phyloP scores from a whole-genome alignment of 2,888 invertebrate species.

The Argynnis bischoffii region DNA sequence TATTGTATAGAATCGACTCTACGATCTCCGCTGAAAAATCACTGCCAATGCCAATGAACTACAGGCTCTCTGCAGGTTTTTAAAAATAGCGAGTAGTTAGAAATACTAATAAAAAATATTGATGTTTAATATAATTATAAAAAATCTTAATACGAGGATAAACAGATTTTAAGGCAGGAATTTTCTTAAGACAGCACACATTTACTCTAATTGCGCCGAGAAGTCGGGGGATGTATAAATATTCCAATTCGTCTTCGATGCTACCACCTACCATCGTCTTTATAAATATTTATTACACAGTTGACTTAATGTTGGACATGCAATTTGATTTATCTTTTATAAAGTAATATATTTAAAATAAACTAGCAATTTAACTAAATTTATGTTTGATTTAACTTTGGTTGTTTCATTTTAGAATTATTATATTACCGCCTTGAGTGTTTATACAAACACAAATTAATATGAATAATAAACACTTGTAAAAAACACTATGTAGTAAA shows the following conservation, averaged over 20 bases:
- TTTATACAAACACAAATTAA: no score
- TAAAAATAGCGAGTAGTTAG: neutral
- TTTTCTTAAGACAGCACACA: conserved; percentile 3
- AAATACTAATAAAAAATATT: neutral
- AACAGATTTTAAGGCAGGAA: neutral
- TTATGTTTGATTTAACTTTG: no score
- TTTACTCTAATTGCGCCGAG: conserved; percentile 21
- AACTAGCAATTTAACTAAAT: neutral
- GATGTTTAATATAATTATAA: neutral
- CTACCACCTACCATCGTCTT: conserved; percentile 6
- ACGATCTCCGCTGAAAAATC: no score
- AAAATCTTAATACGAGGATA: neutral
- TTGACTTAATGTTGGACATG: conserved; percentile 5
- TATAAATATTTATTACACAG: conserved; percentile 17
- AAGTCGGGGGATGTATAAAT: conserved; percentile 8
- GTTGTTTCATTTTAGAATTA: no score
- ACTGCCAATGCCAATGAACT: no score
- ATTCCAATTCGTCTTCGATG: conserved; percentile 13
- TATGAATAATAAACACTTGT: no score
- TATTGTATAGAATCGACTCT: no score
- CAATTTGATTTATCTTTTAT: conserved; percentile 6
- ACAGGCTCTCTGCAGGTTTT: neutral
- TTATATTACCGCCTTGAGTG: no score
- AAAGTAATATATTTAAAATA: neutral
- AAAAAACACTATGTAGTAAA: no score